Percentiles rank a stretch among this genome's conserved stretches.
phyloP scores from a whole-genome alignment of 2,888 invertebrate genomes.

The Cordilura impudica region DNA sequence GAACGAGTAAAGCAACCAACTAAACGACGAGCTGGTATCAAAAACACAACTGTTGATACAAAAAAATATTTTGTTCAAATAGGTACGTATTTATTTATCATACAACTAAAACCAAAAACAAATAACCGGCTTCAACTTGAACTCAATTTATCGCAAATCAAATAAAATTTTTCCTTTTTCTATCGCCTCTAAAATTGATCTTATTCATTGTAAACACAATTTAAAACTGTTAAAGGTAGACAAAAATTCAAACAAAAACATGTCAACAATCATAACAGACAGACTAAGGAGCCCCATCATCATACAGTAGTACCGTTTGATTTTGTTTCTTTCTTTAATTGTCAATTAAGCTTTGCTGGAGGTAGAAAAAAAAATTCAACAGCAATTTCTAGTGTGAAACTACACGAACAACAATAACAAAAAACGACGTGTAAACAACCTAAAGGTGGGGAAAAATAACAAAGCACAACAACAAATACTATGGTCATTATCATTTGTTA shows the following conservation, averaged over 20 bases:
- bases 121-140: conserved; percentile 7
- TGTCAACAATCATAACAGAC: conserved; percentile 30
- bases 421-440: conserved; percentile 33
- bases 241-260: conserved; percentile 1
- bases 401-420: conserved; percentile 12
- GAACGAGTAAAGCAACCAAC: neutral
- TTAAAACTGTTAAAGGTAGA: conserved; percentile 58
- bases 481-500: neutral
- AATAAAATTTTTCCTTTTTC: neutral
- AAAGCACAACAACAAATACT: conserved; percentile 8
- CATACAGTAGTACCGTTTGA: conserved; percentile 24
- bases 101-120: neutral
- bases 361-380: conserved; percentile 35
- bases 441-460: conserved; percentile 42
- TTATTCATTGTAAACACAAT: conserved; percentile 49
- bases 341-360: conserved; percentile 60
- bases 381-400: conserved; percentile 32
- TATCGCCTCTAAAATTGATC: conserved; percentile 6
- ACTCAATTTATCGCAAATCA: neutral
- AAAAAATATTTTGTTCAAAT: neutral
- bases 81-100: too few species aligned
- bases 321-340: conserved; percentile 42
- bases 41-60: neutral
- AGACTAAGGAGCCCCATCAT: conserved; percentile 16
- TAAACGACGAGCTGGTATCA: neutral